Evolutionary conservation across 2,888 invertebrate genomes (phyloP).

Genomic region (Dichetophora obliterata): DNA sequence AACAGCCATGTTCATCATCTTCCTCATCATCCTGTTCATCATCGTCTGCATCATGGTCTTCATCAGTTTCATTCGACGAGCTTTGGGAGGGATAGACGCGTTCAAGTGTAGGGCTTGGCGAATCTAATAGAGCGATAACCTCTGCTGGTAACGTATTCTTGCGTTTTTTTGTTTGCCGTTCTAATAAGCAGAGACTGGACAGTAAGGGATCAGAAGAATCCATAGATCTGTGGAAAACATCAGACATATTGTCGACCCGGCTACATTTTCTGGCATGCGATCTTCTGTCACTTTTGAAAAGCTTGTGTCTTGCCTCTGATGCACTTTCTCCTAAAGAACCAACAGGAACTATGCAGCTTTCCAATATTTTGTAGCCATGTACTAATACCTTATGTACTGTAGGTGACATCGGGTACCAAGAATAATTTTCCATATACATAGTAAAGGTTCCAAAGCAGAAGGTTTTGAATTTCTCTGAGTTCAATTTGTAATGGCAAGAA

Average conservation of each 20-base stretch:
- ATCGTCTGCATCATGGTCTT: no score
- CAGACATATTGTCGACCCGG: constrained; percentile 25
- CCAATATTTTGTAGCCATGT: constrained; percentile 31
- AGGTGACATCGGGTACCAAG: constrained; percentile 33
- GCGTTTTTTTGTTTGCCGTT: constrained; percentile 20
- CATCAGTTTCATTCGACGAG: no score
- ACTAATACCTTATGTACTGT: not conserved
- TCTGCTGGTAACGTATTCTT: constrained; percentile 28
- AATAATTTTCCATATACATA: constrained; percentile 34
- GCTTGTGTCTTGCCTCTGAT: constrained; percentile 35
- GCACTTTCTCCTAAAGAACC: constrained; percentile 28
- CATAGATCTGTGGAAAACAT: constrained; percentile 23
- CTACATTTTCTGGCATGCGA: constrained; percentile 28
- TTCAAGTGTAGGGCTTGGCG: not conserved
- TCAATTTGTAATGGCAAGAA: constrained; percentile 26
- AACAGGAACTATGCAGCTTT: constrained; percentile 16
- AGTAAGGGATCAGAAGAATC: constrained; percentile 29
- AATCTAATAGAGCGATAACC: constrained; percentile 32
- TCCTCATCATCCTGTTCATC: no score
- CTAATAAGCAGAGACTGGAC: constrained; percentile 25
- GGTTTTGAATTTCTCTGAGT: constrained; percentile 22
- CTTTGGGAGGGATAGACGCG: no score
- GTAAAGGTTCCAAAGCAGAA: constrained; percentile 19
- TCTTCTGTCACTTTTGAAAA: constrained; percentile 25
- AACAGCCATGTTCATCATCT: no score